Evolutionary conservation across 2,113 vertebrate species (phyloP).

Genomic region (Stegostoma tigrinum): DNA sequence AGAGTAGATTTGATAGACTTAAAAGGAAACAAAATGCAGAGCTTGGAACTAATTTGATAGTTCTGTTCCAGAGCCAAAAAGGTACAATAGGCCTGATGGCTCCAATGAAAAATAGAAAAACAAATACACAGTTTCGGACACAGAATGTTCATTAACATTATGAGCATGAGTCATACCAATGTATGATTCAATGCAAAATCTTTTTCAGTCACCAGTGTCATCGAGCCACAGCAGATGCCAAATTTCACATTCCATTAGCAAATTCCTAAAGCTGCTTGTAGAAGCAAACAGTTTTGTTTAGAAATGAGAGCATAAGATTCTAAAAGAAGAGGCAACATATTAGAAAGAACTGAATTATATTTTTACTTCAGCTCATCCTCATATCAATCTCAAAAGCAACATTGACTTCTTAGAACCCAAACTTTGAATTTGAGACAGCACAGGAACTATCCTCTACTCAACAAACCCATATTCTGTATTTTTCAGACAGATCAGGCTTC

Average conservation of each 20-base stretch:
- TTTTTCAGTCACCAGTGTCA: not conserved
- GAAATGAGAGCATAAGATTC: not conserved
- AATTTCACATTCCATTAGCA: slow-evolving; percentile 14
- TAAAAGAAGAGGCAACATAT: not conserved
- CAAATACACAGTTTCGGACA: not conserved
- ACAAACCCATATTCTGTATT: not conserved
- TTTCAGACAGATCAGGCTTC: not conserved
- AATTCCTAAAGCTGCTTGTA: not conserved
- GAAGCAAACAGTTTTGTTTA: not conserved
- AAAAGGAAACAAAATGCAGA: not conserved
- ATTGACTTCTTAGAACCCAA: not conserved
- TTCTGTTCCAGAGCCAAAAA: not conserved
- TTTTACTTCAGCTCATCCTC: not conserved
- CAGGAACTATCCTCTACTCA: not conserved
- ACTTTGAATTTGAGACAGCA: not conserved
- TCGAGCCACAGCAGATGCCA: not conserved
- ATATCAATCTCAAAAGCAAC: not conserved
- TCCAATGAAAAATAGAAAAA: not conserved
- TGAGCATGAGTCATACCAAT: not conserved
- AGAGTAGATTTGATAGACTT: not conserved
- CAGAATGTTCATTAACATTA: not conserved
- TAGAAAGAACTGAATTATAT: not conserved
- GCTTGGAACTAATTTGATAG: not conserved
- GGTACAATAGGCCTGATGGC: not conserved
- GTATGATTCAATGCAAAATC: not conserved